Evolutionary conservation across 2,888 invertebrate genomes (phyloP), one percentile per base, ranked within the genome.

Genomic region (Hybos culiciformis): DNA sequence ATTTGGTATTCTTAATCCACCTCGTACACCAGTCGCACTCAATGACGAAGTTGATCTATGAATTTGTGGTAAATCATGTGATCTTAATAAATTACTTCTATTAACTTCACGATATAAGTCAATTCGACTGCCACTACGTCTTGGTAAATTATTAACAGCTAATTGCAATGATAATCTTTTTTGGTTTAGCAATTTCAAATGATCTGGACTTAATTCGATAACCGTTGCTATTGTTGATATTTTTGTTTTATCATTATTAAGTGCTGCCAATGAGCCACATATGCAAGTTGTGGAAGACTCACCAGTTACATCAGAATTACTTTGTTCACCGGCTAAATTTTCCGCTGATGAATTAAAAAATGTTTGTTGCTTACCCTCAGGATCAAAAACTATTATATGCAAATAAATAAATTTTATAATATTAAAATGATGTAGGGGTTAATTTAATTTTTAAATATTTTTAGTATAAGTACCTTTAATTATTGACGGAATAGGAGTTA

Each of bases 101-200:
- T 50, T 50, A 5, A 52, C 54, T 37, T 53, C 51, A 19, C 54
- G 53, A 34, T 48, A 54, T 4, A 61, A 48, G 46, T 60, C 57
- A 19, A 56, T 46, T 14, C 58, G 54, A 26, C 43, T 20, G 11
- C 32, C 20, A 15, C 20, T 24, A 4, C 60, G 58, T 5, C 59
- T 55, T 29, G 57, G 49, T 14, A 58, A 54, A n/a, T 46, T 54
- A 33, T 61, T 63, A 42, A 65, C 60, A 41, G 63, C 58, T 50
- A 65, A 65, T 56, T 65, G 64, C 46, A 65, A 51, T 12, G 64
- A 65, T 32, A 65, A 54, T 21, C 62, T 63, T 48, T 64, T 65
- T 46, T 61, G 56, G 26, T 64, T 64, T 37, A 65, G 53, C 5
- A 57, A 53, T 37, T 62, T 60, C 51, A 65, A 51, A 44, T 65